A percentile compares a stretch with the other conserved stretches of the same genome.
Conservation (phyloP, 2,888 invertebrate species). For the Drosophila bunnanda region DNA sequence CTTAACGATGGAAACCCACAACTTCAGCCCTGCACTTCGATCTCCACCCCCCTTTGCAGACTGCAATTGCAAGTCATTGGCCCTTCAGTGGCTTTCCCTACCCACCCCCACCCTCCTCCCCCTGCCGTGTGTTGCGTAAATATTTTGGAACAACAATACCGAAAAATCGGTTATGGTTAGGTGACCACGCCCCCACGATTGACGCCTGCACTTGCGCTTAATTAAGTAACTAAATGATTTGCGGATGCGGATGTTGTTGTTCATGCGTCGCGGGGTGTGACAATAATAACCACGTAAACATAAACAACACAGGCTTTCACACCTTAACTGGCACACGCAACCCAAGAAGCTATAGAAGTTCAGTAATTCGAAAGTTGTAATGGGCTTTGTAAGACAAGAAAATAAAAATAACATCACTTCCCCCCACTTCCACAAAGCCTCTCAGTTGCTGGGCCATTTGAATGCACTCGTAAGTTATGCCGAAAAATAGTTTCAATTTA, state of each 20-base stretch:
- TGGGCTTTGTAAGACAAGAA: conserved; percentile 8
- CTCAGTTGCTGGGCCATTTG: conserved; percentile 1
- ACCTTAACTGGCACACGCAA: conserved; percentile 16
- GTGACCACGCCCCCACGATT: conserved; percentile 38
- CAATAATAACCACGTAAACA: conserved; percentile 25
- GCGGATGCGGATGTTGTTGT: conserved; percentile 55
- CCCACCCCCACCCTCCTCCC: not conserved
- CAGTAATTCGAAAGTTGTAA: conserved; percentile 12
- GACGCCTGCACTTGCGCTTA: conserved; percentile 69
- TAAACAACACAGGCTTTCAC: conserved; percentile 23
- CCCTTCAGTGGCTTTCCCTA: conserved; percentile 63
- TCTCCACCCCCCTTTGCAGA: not conserved
- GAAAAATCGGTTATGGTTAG: conserved; percentile 42
- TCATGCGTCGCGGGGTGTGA: conserved; percentile 23
- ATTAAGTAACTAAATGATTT: conserved; percentile 72
- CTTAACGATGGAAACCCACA: conserved; percentile 18
- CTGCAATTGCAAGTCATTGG: conserved; percentile 69
- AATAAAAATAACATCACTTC: not conserved
- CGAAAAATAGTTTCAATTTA: conserved; percentile 11
- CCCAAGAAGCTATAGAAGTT: conserved; percentile 8
- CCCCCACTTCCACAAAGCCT: not conserved
- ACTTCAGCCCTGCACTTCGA: conserved; percentile 3
- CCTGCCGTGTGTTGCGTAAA: conserved; percentile 5
- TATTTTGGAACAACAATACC: conserved; percentile 10
- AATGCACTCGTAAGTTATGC: not conserved